A percentile compares a stretch with the other conserved stretches of the same genome.
These are phyloP conservation scores for Drosophila equinoxialis DNA, from an alignment of 1,140 invertebrate species.

Conservation along the genomic window DNA sequence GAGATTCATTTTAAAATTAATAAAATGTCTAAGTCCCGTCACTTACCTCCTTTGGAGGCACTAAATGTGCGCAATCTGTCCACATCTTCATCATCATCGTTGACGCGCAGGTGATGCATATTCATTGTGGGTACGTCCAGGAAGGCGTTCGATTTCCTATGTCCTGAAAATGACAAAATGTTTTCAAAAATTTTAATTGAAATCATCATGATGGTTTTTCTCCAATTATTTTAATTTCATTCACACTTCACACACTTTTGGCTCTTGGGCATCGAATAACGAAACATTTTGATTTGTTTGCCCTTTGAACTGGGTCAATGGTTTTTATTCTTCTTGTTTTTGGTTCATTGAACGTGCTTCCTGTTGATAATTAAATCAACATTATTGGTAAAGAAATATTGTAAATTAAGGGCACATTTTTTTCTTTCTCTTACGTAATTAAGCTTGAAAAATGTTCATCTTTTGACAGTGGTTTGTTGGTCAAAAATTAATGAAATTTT, in stretches of 20 bases:
- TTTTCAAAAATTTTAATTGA: background rate
- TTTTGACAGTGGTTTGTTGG: too few relatives aligned
- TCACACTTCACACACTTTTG: background rate
- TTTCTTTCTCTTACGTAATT: background rate
- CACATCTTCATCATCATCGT: conserved; percentile 89
- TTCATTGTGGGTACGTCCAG: conserved; percentile 89
- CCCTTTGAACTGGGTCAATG: conserved; percentile 54
- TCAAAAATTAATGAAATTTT: too few relatives aligned
- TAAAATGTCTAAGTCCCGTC: conserved; percentile 39
- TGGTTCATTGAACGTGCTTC: conserved; percentile 38
- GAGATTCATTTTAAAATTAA: conserved; percentile 69
- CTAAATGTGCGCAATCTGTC: conserved; percentile 94
- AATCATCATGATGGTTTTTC: background rate
- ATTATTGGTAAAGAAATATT: conserved; percentile 32
- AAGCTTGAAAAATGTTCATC: background rate
- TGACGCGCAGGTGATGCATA: conserved; percentile 83
- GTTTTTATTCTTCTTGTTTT: conserved; percentile 4
- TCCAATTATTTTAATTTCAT: background rate
- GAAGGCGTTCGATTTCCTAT: conserved; percentile 89
- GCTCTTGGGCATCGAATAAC: too few relatives aligned
- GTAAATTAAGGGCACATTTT: conserved; percentile 15
- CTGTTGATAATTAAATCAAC: conserved; percentile 54
- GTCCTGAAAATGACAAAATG: conserved; percentile 66
- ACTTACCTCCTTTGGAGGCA: conserved; percentile 93
- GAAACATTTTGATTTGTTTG: conserved; percentile 37